Percentiles rank a stretch among this genome's conserved stretches.
These are phyloP conservation scores for Papilio demoleus DNA, from an alignment of 2,888 invertebrate genomes.

Conservation along the genomic window DNA sequence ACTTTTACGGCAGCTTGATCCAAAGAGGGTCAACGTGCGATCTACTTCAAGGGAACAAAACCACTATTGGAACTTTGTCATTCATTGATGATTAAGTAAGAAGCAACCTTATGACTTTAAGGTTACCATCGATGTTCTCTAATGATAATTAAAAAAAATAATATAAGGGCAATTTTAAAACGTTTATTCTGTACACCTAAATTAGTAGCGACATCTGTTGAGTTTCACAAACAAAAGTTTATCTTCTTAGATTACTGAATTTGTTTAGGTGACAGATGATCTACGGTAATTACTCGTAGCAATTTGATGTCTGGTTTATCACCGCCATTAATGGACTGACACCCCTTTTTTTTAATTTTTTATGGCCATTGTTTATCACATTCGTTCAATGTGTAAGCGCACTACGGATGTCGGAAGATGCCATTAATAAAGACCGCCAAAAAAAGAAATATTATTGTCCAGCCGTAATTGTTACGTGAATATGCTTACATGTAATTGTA, in stretches of 20 bases:
- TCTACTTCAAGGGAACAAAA: slow-evolving; percentile 16
- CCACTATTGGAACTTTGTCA: not conserved
- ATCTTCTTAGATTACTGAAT: not conserved
- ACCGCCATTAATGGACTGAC: not conserved
- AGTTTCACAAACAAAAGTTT: not conserved
- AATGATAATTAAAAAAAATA: no score
- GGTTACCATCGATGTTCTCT: no score
- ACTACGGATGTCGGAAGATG: not conserved
- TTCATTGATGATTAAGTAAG: not conserved
- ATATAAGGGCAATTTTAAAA: no score
- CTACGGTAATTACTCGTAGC: no score
- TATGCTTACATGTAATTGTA: slow-evolving; percentile 2
- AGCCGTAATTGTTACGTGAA: not conserved
- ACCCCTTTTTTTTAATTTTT: not conserved
- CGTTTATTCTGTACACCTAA: no score
- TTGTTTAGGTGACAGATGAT: not conserved
- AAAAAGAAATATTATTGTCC: slow-evolving; percentile 1
- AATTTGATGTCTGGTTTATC: no score
- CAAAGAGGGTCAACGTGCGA: slow-evolving; percentile 23
- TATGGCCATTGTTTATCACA: not conserved
- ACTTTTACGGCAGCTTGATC: slow-evolving; percentile 30
- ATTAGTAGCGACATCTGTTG: not conserved
- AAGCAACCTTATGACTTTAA: not conserved
- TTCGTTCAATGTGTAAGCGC: not conserved
- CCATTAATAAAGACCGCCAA: not conserved